Conservation (phyloP, 2,888 invertebrate species). For the Zele albiditarsus region DNA sequence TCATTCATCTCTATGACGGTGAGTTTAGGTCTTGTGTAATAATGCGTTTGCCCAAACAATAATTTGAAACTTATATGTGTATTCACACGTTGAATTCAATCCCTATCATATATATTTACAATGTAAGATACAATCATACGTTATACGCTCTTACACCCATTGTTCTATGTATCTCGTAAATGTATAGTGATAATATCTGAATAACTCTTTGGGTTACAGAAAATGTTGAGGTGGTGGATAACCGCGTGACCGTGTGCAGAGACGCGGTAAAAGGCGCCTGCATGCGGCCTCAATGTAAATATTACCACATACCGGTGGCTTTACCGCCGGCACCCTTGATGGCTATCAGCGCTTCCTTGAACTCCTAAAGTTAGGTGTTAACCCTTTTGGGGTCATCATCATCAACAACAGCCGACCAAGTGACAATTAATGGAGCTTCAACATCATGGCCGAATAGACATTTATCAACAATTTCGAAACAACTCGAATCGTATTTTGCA, state of each 20-base stretch:
- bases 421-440: too few relatives aligned
- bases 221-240: conserved; percentile 95
- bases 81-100: neutral
- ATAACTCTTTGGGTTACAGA: conserved; percentile 77
- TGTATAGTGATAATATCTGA: conserved; percentile 17
- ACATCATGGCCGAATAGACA: neutral
- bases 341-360: conserved; percentile 75
- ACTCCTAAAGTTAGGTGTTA: conserved; percentile 53
- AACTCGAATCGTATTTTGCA: neutral
- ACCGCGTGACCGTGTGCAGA: conserved; percentile 96
- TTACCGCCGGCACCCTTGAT: conserved; percentile 88
- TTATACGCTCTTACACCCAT: conserved; percentile 1
- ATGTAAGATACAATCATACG: neutral
- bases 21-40: conserved; percentile 67
- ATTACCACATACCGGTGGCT: conserved; percentile 96
- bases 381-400: neutral
- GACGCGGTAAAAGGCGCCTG: conserved; percentile 96
- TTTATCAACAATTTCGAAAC: neutral
- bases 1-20: conserved; percentile 98
- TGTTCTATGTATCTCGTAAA: conserved; percentile 13
- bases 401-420: neutral
- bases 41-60: conserved; percentile 29
- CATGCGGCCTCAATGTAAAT: conserved; percentile 95
- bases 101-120: neutral
- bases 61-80: neutral